phyloP scores from a whole-genome alignment of 2,797 vertebrate species.

The Ptychadena robeensis region DNA sequence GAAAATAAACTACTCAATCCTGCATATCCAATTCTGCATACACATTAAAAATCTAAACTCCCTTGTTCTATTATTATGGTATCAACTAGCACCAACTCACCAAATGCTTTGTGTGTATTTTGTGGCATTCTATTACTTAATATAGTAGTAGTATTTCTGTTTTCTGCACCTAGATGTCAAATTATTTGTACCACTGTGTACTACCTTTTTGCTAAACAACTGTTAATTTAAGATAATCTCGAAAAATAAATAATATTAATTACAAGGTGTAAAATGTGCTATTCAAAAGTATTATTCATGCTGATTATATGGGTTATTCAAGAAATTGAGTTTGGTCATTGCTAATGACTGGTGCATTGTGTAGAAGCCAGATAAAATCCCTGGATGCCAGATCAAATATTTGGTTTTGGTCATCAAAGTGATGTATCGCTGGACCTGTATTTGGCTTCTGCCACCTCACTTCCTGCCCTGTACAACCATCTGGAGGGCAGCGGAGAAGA shows the following conservation, averaged over 20 bases:
- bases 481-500: slow-evolving; percentile 54
- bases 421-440: slow-evolving; percentile 17
- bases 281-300: no score
- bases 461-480: slow-evolving; percentile 54
- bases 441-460: slow-evolving; percentile 55
- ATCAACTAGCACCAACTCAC: no score
- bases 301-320: no score
- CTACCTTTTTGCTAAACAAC: no score
- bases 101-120: no score
- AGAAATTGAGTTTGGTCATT: not conserved
- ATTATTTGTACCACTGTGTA: no score
- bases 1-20: no score
- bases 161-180: not conserved
- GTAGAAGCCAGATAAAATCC: not conserved
- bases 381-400: slow-evolving; percentile 10
- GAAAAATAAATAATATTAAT: not conserved
- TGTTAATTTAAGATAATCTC: not conserved
- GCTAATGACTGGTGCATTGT: slow-evolving; percentile 5
- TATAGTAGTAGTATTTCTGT: not conserved
- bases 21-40: no score
- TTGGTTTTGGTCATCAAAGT: slow-evolving; percentile 8
- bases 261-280: not conserved
- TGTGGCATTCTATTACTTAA: not conserved
- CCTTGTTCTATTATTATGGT: no score
- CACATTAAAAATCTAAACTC: no score